Evolutionary conservation across 1,140 invertebrate genomes (phyloP), one percentile per base, ranked within the genome.

Genomic region (Polyergus mexicanus): DNA sequence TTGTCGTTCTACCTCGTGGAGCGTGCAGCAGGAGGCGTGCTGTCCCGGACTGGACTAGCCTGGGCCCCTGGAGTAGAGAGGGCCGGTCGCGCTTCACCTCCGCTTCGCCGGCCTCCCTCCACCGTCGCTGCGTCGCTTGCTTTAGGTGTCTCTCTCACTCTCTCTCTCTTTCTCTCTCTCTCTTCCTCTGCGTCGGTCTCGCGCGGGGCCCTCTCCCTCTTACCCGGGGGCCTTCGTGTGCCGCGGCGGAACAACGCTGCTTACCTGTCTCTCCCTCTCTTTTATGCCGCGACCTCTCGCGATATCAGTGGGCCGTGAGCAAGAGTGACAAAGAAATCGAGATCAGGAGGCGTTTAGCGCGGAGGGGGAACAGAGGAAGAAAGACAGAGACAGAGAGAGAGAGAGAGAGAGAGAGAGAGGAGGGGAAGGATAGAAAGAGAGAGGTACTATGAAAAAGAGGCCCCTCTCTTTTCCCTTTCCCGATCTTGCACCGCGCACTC

Each of bases 21-120:
- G 94, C 94, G 94, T 94, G 93, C 94, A 94, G 93, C 94, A 94
- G 94, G 94, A 95, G 94, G 94, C 94, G 94, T 95, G 94, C 94
- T 95, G 94, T 95, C 94, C 93, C 93, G 92, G 93, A 95, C 94
- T 94, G 94, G 94, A 95, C 94, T 94, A 94, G 92, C 91, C 91
- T 90, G 92, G 92, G 93, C 92, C 93, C 91, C 92, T 90, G 89
- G 90, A 90, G 88, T 93, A 93, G 93, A 93, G 94, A 94, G 94
- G 94, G 94, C 94, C 94, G 94, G 94, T 94, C 94, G 93, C 94
- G 94, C 93, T 94, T 94, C 94, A 94, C 92, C 94, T 94, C 94
- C 94, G 93, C 92, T 94, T 93, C 90, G 80, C 90, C 89, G 90
- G 85, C 71, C 92, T 90, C 90, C 91, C 91, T 86, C 91, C 89